Percentiles rank a stretch among this genome's conserved stretches.
Conservation (phyloP, 2,797 vertebrate genomes). For the Eulemur rubriventer region DNA sequence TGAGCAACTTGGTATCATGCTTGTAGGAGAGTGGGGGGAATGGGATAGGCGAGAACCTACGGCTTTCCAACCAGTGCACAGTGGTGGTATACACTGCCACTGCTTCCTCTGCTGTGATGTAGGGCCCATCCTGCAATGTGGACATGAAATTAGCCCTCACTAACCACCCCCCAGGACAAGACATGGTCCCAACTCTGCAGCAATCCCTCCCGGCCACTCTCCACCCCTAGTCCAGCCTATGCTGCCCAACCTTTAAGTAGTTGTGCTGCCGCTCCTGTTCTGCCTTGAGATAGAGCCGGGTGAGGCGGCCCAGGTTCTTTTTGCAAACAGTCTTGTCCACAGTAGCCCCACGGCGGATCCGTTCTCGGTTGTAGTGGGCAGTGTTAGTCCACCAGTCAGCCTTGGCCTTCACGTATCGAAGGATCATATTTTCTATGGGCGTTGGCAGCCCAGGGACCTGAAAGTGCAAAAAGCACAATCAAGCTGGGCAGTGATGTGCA, state of each 20-base stretch:
- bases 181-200: accelerated
- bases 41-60: slow-evolving; percentile 98
- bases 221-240: neutral
- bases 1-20: slow-evolving; percentile 98
- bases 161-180: neutral
- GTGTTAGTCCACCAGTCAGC: slow-evolving; percentile 99
- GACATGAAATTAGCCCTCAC: slow-evolving; percentile 5
- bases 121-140: slow-evolving; percentile 93
- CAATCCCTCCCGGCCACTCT: accelerated
- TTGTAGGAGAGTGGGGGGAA: slow-evolving; percentile 99
- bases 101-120: slow-evolving; percentile 99
- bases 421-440: slow-evolving; percentile 99
- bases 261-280: slow-evolving; percentile 99
- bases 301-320: slow-evolving; percentile 98
- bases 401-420: slow-evolving; percentile 99
- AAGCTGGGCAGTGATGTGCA: neutral
- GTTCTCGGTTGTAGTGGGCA: slow-evolving; percentile 98
- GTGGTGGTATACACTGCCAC: slow-evolving; percentile 98
- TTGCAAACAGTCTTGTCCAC: slow-evolving; percentile 99
- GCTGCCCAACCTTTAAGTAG: slow-evolving; percentile 93
- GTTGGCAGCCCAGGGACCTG: slow-evolving; percentile 98
- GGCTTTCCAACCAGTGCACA: slow-evolving; percentile 99
- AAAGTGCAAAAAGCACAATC: neutral
- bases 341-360: slow-evolving; percentile 97
- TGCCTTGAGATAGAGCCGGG: slow-evolving; percentile 97